These are phyloP conservation scores for Oreochromis spilurus DNA, from an alignment of 2,113 vertebrate genomes.

Conservation along the genomic window DNA sequence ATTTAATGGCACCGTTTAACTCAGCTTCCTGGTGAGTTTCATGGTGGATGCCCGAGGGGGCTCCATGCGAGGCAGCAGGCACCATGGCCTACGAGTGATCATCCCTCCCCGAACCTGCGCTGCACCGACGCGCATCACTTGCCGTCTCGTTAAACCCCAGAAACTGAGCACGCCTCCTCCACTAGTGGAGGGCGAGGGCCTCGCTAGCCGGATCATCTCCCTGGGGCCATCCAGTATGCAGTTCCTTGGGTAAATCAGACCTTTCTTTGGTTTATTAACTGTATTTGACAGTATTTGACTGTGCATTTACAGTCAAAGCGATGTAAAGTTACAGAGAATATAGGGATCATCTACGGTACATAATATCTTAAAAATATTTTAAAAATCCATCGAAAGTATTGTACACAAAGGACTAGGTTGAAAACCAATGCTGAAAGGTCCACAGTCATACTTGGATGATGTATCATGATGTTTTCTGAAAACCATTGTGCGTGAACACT, in stretches of 20 bases:
- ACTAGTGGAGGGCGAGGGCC: constrained; percentile 89
- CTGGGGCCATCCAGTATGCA: constrained; percentile 90
- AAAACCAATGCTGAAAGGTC: background rate
- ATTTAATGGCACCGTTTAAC: background rate
- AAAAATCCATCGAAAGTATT: background rate
- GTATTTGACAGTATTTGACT: background rate
- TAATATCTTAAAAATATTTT: background rate
- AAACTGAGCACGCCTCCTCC: constrained; percentile 86
- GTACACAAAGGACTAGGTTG: background rate
- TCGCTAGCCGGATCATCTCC: constrained; percentile 88
- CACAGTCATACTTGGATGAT: background rate
- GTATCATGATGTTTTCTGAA: background rate
- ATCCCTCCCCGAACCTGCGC: constrained; percentile 90
- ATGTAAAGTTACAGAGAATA: background rate
- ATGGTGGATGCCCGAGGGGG: constrained; percentile 97
- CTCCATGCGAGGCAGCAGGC: constrained; percentile 93
- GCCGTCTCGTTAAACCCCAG: constrained; percentile 93
- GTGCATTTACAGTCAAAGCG: background rate
- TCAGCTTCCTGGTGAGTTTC: constrained; percentile 95
- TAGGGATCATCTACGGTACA: background rate
- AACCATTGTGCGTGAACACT: background rate
- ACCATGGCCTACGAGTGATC: constrained; percentile 88
- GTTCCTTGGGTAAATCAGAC: constrained; percentile 85
- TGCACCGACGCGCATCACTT: constrained; percentile 91
- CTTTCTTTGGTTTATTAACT: background rate